phyloP scores from a whole-genome alignment of 2,113 vertebrate genomes.

The Anseranas semipalmata region DNA sequence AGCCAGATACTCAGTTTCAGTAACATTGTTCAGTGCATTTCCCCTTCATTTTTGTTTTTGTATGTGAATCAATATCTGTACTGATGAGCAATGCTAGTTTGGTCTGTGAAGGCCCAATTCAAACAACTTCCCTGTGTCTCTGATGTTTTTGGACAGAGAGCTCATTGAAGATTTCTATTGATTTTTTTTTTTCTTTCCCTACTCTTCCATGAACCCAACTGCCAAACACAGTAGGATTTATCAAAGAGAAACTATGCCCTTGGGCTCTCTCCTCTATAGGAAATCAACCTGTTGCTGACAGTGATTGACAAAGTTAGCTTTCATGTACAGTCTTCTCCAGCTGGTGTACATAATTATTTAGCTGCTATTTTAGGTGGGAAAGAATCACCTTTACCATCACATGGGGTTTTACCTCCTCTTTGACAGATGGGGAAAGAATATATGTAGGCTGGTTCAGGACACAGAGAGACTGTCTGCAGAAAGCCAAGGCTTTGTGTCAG shows the following conservation, averaged over 20 bases:
- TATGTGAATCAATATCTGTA: not conserved
- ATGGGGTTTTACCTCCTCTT: not conserved
- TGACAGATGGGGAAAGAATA: not conserved
- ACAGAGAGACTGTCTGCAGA: not conserved
- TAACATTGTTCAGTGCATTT: not conserved
- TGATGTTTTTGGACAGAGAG: not conserved
- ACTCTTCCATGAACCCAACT: not conserved
- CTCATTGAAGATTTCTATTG: not conserved
- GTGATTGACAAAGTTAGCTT: not conserved
- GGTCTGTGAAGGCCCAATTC: not conserved
- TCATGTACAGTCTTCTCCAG: not conserved
- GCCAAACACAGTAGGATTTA: not conserved
- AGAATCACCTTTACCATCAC: not conserved
- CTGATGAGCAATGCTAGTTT: not conserved
- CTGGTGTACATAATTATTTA: slow-evolving; percentile 1
- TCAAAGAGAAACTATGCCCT: not conserved
- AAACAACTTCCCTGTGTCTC: not conserved
- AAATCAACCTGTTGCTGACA: not conserved
- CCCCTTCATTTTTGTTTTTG: not conserved
- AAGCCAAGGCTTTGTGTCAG: not conserved
- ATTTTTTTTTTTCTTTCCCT: not conserved
- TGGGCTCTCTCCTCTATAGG: not conserved
- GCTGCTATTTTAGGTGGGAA: not conserved
- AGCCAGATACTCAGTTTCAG: not conserved
- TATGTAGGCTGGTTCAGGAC: not conserved